These are phyloP conservation scores for Heptranchias perlo DNA, from an alignment of 2,113 vertebrate species.

Conservation along the genomic window DNA sequence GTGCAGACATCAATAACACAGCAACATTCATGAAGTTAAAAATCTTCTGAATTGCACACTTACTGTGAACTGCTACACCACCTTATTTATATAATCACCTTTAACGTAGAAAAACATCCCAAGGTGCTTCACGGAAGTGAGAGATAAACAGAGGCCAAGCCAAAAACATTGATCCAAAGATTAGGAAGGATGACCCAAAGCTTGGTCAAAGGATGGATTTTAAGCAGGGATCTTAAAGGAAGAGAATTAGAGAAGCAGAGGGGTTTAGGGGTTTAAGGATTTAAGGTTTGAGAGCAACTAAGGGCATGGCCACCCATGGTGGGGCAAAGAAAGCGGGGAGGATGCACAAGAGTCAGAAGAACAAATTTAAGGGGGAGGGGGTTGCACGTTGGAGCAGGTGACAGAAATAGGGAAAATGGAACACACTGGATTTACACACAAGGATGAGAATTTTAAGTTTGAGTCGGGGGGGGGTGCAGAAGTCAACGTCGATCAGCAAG, in stretches of 20 bases:
- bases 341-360: background rate
- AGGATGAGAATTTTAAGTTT: background rate
- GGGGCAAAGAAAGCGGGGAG: background rate
- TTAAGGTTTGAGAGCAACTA: background rate
- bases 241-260: background rate
- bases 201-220: background rate
- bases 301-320: background rate
- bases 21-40: background rate
- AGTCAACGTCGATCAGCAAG: background rate
- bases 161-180: background rate
- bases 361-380: background rate
- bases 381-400: background rate
- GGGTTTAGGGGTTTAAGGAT: background rate
- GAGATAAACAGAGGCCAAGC: background rate
- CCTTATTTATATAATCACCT: background rate
- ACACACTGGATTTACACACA: background rate
- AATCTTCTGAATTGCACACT: background rate
- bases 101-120: background rate
- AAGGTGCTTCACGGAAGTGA: background rate
- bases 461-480: background rate
- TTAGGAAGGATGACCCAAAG: background rate
- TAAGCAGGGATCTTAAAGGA: background rate
- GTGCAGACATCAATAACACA: background rate
- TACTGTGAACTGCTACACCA: background rate
- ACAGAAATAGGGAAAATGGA: background rate